A percentile compares a stretch with the other conserved stretches of the same genome.
Evolutionary conservation across 1,140 invertebrate genomes (phyloP).

Genomic region (Drosophila trapezifrons): DNA sequence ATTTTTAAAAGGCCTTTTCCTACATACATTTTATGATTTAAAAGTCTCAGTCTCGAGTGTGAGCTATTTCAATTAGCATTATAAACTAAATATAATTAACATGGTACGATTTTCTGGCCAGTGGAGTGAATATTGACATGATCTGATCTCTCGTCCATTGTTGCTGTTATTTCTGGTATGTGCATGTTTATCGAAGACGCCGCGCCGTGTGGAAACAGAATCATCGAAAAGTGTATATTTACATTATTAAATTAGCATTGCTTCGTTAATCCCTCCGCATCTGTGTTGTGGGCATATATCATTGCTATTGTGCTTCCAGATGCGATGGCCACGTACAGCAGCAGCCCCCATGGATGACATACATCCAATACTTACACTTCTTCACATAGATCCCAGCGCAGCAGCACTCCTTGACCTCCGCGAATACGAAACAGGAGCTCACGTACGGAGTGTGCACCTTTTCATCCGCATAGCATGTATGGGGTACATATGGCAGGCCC

Average conservation of each 20-base stretch:
- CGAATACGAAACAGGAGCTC: conserved; percentile 86
- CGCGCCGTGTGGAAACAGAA: conserved; percentile 42
- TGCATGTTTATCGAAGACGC: conserved; percentile 48
- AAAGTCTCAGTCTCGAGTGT: conserved; percentile 33
- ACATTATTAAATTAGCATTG: conserved; percentile 73
- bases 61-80: conserved; percentile 72
- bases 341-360: background rate
- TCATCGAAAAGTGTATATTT: conserved; percentile 51
- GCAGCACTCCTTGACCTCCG: conserved; percentile 87
- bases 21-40: conserved; percentile 56
- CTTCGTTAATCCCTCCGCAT: conserved; percentile 66
- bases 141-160: conserved; percentile 44
- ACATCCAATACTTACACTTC: conserved; percentile 85
- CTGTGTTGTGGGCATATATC: conserved; percentile 36
- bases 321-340: conserved; percentile 3
- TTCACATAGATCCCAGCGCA: conserved; percentile 86
- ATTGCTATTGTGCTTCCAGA: conserved; percentile 30
- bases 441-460: conserved; percentile 86
- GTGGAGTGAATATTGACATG: conserved; percentile 33
- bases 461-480: conserved; percentile 87
- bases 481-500: conserved; percentile 87
- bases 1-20: conserved; percentile 28
- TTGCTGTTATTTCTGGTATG: conserved; percentile 39
- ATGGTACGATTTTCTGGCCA: conserved; percentile 53
- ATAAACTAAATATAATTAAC: conserved; percentile 79